Base-by-base conservation (phyloP, 2,113 vertebrate species). In the Asarcornis scutulata region DNA sequence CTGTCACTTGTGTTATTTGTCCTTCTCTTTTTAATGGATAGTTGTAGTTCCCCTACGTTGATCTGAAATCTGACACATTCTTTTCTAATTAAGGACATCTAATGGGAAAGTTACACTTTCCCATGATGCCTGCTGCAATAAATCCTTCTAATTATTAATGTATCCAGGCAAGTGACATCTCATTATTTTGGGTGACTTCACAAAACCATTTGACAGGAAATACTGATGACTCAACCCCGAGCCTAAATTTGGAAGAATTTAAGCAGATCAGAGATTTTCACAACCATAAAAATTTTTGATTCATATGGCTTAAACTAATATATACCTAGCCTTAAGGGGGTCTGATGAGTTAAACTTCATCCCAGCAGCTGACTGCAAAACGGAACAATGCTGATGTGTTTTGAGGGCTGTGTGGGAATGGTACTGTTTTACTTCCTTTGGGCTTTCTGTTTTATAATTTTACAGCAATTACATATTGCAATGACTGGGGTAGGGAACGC, bases 31-130 rank as follows among this genome's bases (percentile, higher is more conserved):
- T 94, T 76, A 48, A 95, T 88, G 80, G 38, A 56, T 77, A 79
- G 71, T 86, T 92, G 76, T 76, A 89, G 69, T 95, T 86, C 81
- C 68, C 74, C 93, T 63, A 73, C 4, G 21, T 63, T 92, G 95
- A 94, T 73, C 9, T 92, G 93, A 96, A 96, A 93, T 86, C 86
- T 90, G 93, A 96, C 90, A 88, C 84, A 86, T 88, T 81, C 88
- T 79, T 92, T 82, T 85, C 91, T 96, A 95, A 98, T 97, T 95
- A 97, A 89, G 89, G 58, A 77, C 50, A 88, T 95, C 96, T 95
- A 95, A 95, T 74, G 89, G 95, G 94, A 95, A 97, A 97, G 90
- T 85, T 95, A 81, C 90, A 89, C 68, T 82, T 92, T 96, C 95
- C 81, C 92, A 96, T 94, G 77, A 83, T 88, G 92, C 89, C 96